Evolutionary conservation across 2,113 vertebrate genomes (phyloP), one percentile per base, ranked within the genome.

Genomic region (Amphiprion ocellaris): DNA sequence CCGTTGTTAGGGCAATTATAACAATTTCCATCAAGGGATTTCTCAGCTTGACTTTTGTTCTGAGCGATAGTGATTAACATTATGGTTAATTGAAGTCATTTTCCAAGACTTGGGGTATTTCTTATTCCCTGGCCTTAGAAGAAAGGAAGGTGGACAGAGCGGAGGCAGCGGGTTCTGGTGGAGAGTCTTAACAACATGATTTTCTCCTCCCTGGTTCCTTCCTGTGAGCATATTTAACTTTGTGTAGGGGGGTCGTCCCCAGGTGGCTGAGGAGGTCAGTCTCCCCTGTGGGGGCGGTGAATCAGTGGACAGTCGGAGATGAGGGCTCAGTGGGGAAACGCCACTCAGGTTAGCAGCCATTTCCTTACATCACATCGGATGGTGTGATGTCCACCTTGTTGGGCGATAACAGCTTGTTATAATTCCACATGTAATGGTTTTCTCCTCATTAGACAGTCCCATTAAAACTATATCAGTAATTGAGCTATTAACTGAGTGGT

Each of bases 11-110:
- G 96, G 96, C 95, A 95, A 98, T 99, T 98, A 97, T 94, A 97
- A 96, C 96, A 97, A 99, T 98, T 98, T 99, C 97, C 95, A 97
- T 97, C 93, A 93, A 96, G 96, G 97, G 97, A 98, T 96, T 98
- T 97, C 95, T 68, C 97, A 97, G 97, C 95, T 94, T 97, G 97
- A 96, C 95, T 97, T 97, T 96, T 94, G 94, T 98, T 96, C 95
- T 95, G 94, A 96, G 96, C 95, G 95, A 96, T 95, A 96, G 96
- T 97, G 96, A 99, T 98, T 98, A 98, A 97, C 97, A 96, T 96
- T 97, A 96, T 92, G 91, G 95, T 97, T 98, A 98, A 98, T 97
- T 96, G 95, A 96, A 97, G 96, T 97, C 94, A 96, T 96, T 98
- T 97, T 95, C 94, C 89, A 95, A 91, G 92, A 94, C 67, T 95